Evolutionary conservation across 53 echinoderm and acorn worm genomes (phyloP).

Genomic region (Crossaster papposus): DNA sequence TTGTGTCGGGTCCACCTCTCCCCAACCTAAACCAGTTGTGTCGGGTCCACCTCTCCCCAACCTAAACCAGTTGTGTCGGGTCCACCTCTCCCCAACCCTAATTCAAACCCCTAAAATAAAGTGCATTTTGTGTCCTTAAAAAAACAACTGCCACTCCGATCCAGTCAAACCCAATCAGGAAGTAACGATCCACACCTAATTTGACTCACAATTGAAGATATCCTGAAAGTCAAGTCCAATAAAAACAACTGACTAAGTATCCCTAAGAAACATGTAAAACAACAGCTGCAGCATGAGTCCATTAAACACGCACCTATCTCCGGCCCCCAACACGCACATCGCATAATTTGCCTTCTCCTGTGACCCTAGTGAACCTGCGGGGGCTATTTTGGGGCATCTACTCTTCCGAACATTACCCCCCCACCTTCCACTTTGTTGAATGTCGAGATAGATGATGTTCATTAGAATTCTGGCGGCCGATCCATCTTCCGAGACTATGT

Average conservation of each 20-base stretch:
- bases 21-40: not conserved
- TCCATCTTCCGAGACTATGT: conserved; percentile 9
- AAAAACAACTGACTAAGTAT: not conserved
- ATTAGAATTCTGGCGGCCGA: not conserved
- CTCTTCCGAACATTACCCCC: not conserved
- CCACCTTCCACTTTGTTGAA: not conserved
- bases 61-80: no score
- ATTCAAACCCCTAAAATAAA: not conserved
- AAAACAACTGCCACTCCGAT: not conserved
- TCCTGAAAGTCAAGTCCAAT: conserved; percentile 31
- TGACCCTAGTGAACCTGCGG: not conserved
- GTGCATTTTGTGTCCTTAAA: not conserved
- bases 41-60: not conserved
- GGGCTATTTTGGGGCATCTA: not conserved
- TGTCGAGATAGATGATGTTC: conserved; percentile 4
- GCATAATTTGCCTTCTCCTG: not conserved
- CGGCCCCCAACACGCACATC: not conserved
- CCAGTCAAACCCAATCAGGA: not conserved
- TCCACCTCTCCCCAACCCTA: no score
- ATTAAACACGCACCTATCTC: not conserved
- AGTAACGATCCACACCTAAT: not conserved
- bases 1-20: no score
- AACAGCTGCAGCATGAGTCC: not conserved
- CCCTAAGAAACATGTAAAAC: not conserved
- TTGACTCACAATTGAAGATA: conserved; percentile 18